Base-by-base conservation (phyloP, 2,797 vertebrate genomes). In the Xenopus petersii region DNA sequence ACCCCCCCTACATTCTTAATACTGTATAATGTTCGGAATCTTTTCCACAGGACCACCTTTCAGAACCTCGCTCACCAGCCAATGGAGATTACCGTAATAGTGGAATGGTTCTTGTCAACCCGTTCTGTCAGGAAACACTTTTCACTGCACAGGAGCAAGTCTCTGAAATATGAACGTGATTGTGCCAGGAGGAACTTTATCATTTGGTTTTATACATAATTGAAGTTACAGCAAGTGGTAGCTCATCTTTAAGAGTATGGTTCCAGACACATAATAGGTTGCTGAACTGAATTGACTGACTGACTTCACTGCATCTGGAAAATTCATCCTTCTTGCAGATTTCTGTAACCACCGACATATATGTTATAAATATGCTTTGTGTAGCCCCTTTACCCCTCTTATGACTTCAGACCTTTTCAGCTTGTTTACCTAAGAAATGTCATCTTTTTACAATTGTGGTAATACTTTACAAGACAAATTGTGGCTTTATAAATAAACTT, bases 51-150 rank as follows among this genome's bases (percentile, higher is more conserved):
- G 92, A 91, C 72, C 90, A 89, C 83, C 87, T 90, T n/a, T 91
- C 90, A 0, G 96, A 99, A 87, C 94, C 93, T 0, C 94, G 93
- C 80, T 94, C 96, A 79, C 98, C 98, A 0, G 96, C 96, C 59
- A 98, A 98, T 0, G 96, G 96, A 0, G 96, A 98, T 89, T 98
- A 97, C 85, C 93, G 92, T 0, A 91, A 94, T 88, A 96, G 94
- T 0, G 96, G 96, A 49, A 94, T 98, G 89, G 96, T 99, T 84
- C 93, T 99, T 10, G 95, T 98, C 33, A 99, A 99, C 86, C 98
- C 98, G 15, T 99, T 99, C 91, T 98, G 97, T 85, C 96, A 98
- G 82, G 96, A 99, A 88, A 99, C 95, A 0, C 92, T 99, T 3
- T 98, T 98, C 16, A 87, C 90, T 81, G 90, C 88, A 64, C 93